Evolutionary conservation across 1,140 invertebrate species (phyloP).

Genomic region (Phortica variegata): DNA sequence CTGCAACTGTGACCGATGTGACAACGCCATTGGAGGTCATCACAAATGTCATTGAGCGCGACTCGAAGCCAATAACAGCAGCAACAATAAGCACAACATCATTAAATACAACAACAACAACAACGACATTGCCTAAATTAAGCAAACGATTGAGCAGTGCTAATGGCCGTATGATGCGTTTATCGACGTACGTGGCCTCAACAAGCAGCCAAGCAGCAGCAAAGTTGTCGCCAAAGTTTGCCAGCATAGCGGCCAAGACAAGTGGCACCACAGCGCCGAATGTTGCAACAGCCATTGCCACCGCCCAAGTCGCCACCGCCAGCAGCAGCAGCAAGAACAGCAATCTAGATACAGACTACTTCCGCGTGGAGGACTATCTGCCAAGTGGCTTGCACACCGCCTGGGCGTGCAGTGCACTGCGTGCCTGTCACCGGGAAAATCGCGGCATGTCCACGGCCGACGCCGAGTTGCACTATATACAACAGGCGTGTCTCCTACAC

Average conservation of each 20-base stretch:
- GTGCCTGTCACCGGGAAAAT: conserved; percentile 69
- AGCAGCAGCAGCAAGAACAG: background rate
- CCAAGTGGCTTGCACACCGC: conserved; percentile 63
- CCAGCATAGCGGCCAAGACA: conserved; percentile 7
- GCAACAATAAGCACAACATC: background rate
- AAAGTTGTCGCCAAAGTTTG: conserved; percentile 9
- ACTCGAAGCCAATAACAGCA: background rate
- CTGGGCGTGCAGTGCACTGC: conserved; percentile 64
- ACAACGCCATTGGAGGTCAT: too few relatives aligned
- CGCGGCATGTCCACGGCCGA: conserved; percentile 72
- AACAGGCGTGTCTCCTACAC: conserved; percentile 81
- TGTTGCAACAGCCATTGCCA: background rate
- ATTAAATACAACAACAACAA: conserved; percentile 8
- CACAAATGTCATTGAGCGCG: too few relatives aligned
- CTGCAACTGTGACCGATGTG: too few relatives aligned
- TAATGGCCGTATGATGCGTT: conserved; percentile 44
- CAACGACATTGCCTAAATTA: conserved; percentile 49
- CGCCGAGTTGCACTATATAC: conserved; percentile 83
- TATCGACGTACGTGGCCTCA: conserved; percentile 44
- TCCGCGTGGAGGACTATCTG: conserved; percentile 76
- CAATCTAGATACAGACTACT: conserved; percentile 63
- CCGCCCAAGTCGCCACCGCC: background rate
- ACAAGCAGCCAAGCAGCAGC: conserved; percentile 14
- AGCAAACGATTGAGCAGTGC: conserved; percentile 39
- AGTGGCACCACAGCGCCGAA: conserved; percentile 4